Percentiles rank a stretch among this genome's conserved stretches.
phyloP scores from a whole-genome alignment of 2,113 vertebrate genomes.

The Ia io region DNA sequence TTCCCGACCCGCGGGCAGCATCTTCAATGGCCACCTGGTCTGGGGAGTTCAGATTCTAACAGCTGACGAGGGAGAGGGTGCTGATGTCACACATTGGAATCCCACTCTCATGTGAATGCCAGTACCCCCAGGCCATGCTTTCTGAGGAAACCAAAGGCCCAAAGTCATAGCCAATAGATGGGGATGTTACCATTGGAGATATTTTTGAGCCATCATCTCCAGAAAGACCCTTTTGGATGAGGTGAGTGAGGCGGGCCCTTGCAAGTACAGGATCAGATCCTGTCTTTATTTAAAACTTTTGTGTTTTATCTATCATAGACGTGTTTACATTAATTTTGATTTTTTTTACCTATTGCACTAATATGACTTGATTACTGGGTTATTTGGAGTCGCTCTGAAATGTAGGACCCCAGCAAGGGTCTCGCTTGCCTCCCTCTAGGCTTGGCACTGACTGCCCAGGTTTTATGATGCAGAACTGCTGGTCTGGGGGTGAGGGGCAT shows the following conservation, averaged over 20 bases:
- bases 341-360: background rate
- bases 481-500: background rate
- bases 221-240: background rate
- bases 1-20: background rate
- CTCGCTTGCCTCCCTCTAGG: background rate
- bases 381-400: background rate
- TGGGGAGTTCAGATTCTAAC: background rate
- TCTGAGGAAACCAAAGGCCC: background rate
- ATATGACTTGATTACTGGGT: background rate
- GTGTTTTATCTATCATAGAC: background rate
- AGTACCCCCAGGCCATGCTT: background rate
- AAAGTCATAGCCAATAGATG: background rate
- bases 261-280: accelerated
- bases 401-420: background rate
- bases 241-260: accelerated
- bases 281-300: background rate
- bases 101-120: background rate
- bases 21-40: background rate
- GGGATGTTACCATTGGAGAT: background rate
- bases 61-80: background rate
- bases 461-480: background rate
- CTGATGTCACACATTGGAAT: background rate
- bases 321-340: background rate
- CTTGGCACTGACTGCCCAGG: background rate
- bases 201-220: background rate